Conservation (phyloP, 2,113 vertebrate genomes). For the Miniopterus natalensis region DNA sequence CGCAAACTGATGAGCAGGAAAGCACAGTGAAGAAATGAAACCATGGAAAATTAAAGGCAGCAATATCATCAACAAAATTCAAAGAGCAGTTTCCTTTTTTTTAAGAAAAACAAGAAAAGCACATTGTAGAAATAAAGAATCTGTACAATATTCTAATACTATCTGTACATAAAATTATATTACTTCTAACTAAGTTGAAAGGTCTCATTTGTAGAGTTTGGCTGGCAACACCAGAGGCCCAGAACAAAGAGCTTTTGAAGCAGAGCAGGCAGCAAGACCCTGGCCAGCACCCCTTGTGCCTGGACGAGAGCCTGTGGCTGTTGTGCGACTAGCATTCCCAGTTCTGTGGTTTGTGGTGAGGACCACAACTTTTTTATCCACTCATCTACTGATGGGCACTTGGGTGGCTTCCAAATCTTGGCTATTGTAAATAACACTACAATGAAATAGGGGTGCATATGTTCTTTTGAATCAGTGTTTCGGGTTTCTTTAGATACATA, state of each 20-base stretch:
- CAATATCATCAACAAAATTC: conserved; percentile 84
- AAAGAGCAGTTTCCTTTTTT: conserved; percentile 76
- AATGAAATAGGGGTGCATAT: background rate
- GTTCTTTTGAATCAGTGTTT: background rate
- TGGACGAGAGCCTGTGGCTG: conserved; percentile 48
- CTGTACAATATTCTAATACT: conserved; percentile 97
- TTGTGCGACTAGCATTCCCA: conserved; percentile 68
- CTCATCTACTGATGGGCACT: background rate
- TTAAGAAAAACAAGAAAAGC: conserved; percentile 87
- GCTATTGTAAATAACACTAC: background rate
- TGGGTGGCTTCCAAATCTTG: background rate
- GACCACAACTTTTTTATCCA: background rate
- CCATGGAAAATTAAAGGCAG: conserved; percentile 85
- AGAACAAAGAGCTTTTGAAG: conserved; percentile 82
- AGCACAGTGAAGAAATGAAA: conserved; percentile 82
- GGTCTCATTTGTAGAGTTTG: conserved; percentile 86
- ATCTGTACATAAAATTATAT: conserved; percentile 95
- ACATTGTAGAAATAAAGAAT: conserved; percentile 90
- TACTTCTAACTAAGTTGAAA: conserved; percentile 83
- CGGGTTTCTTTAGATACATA: background rate
- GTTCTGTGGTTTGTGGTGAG: conserved; percentile 35
- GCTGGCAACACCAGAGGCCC: conserved; percentile 81
- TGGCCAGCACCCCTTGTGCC: conserved; percentile 79
- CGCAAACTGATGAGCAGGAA: conserved; percentile 78
- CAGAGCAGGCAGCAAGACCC: conserved; percentile 85